Percentiles rank a stretch among this genome's conserved stretches.
Conservation (phyloP, 2,113 vertebrate species). For the Zingel zingel region DNA sequence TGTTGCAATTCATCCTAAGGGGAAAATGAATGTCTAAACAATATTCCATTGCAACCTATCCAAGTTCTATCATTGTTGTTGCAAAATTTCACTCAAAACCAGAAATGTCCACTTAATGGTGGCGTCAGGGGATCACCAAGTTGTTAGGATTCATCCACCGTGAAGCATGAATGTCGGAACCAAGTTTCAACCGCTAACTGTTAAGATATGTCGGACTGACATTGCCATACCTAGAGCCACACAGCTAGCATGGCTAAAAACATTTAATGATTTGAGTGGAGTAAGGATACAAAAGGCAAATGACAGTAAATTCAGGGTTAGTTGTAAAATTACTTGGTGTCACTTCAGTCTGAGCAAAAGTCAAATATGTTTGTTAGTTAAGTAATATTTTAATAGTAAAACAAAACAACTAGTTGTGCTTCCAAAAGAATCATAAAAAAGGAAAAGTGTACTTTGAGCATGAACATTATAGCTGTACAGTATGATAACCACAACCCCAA, state of each 20-base stretch:
- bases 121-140: no score
- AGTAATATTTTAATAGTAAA: no score
- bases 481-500: not conserved
- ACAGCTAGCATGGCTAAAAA: not conserved
- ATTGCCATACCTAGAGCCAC: not conserved
- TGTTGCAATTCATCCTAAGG: not conserved
- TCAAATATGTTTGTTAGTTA: no score
- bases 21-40: not conserved
- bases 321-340: no score
- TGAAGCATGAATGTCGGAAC: not conserved
- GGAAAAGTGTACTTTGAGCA: no score
- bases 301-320: no score
- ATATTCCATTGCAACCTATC: not conserved
- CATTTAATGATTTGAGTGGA: not conserved
- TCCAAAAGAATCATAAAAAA: no score
- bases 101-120: no score
- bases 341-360: no score
- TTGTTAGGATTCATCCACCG: not conserved
- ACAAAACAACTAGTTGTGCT: no score
- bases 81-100: not conserved
- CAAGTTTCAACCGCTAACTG: not conserved
- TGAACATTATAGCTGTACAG: no score
- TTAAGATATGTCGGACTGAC: not conserved
- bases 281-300: not conserved
- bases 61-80: not conserved